Base-by-base conservation (phyloP, 2,888 invertebrate species). In the Panopea generosa region DNA sequence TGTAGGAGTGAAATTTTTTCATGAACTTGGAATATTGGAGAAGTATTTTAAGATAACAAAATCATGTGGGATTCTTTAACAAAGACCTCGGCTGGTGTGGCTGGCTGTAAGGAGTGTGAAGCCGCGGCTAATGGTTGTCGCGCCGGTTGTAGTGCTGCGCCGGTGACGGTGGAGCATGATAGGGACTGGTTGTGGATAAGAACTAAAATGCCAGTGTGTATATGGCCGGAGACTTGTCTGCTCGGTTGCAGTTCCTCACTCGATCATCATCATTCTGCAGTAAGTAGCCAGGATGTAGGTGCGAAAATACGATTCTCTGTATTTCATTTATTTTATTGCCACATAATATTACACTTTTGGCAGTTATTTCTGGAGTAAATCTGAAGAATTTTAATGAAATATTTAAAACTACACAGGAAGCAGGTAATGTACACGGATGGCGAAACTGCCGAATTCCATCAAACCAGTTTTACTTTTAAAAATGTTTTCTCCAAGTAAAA, bases 191-290 rank as follows among this genome's bases (percentile, higher is more conserved):
- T 85, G 68, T 79, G 84, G 67, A 85, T 85, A 45, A 67, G 85
- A 55, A 85, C 85, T 49, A 86, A 84, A 70, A 85, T 87, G 86
- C 87, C 89, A 16, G 83, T 87, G 65, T 88, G 88, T 82, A 84
- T 87, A 40, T 84, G 87, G 83, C 88, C 88, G 2, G 88, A 89
- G 45, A 77, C 87, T 11, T 89, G 88, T 78, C 79, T 87, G 47
- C 67, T 88, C 49, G 85, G 88, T 47, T 89, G 89, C 81, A 71
- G 63, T 22, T 26, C 72, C 6, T 29, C 69, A 29, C 2, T 69
- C 9, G 68, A 63, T 4, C 68, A 74, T 33, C 72, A 73, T 50
- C 18, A 20, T 24, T 45, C 29, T 47, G 27, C 45, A 18, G 67
- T 67, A 49, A 57, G 57, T 57, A 38, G 2, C 14, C 45, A 9